Conservation (phyloP, 2,888 invertebrate genomes). For the Apamea anceps region DNA sequence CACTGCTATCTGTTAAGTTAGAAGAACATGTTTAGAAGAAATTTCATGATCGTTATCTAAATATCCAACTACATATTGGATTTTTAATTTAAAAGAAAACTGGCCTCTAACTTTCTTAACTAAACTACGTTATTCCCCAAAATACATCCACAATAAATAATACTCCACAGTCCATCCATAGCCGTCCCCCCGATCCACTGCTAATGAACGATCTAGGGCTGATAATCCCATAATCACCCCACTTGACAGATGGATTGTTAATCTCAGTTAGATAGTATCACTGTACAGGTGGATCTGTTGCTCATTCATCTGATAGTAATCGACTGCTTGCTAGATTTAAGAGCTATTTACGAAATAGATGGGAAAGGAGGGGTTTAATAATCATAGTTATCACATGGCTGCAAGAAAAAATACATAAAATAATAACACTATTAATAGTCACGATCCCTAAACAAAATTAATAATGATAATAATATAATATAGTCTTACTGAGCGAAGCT, state of each 20-base stretch:
- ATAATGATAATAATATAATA: background rate
- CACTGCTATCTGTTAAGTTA: background rate
- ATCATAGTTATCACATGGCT: background rate
- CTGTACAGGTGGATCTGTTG: slow-evolving; percentile 52
- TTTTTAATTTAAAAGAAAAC: background rate
- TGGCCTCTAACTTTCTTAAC: background rate
- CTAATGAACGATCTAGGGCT: slow-evolving; percentile 45
- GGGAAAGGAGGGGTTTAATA: background rate
- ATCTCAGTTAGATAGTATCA: slow-evolving; percentile 54
- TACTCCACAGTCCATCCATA: background rate
- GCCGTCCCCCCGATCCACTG: slow-evolving; percentile 2
- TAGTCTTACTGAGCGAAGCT: slow-evolving; percentile 1
- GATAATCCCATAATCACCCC: slow-evolving; percentile 60
- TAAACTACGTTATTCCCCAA: background rate
- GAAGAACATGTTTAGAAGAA: background rate
- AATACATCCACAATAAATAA: slow-evolving; percentile 14
- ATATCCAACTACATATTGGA: background rate
- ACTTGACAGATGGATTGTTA: slow-evolving; percentile 58
- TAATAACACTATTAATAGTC: background rate
- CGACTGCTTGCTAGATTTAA: slow-evolving; percentile 26
- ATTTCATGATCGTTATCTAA: background rate
- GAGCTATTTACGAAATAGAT: slow-evolving; percentile 17
- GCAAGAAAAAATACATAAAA: background rate
- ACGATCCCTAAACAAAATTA: background rate
- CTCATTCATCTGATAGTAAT: slow-evolving; percentile 45